These are phyloP conservation scores for Sardina pilchardus DNA, from an alignment of 2,113 vertebrate genomes.

Conservation along the genomic window DNA sequence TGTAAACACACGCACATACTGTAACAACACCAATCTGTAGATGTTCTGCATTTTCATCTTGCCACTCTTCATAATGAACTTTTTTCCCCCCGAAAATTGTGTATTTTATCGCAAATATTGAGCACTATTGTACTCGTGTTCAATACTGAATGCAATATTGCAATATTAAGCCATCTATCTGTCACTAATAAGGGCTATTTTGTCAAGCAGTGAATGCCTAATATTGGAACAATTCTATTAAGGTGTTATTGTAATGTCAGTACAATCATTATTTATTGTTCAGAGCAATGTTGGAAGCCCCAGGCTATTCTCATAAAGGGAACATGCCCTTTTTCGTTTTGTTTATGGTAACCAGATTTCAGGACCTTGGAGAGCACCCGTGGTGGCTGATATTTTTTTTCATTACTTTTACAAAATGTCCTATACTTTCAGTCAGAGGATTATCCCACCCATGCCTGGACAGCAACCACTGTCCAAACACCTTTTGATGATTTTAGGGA, in stretches of 20 bases:
- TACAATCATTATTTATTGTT: neutral
- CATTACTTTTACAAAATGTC: neutral
- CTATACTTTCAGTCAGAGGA: neutral
- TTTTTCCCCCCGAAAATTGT: too few species aligned
- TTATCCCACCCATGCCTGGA: neutral
- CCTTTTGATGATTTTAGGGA: neutral
- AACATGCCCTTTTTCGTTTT: neutral
- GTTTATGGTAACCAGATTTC: neutral
- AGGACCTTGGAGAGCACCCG: neutral
- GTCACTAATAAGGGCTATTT: neutral
- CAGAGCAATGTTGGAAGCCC: neutral
- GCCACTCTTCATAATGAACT: too few species aligned
- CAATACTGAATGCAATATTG: too few species aligned
- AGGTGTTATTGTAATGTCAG: slow-evolving; percentile 2
- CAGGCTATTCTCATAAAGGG: neutral
- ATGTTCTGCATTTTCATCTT: neutral
- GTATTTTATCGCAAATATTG: neutral
- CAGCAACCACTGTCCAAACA: neutral
- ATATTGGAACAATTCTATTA: neutral
- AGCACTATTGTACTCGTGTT: neutral
- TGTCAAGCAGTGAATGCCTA: neutral
- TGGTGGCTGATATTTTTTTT: neutral
- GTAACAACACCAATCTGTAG: neutral
- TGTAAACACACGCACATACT: neutral
- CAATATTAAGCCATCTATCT: too few species aligned